A percentile compares a stretch with the other conserved stretches of the same genome.
These are phyloP conservation scores for Carpatolechia fugitivella DNA, from an alignment of 2,888 invertebrate species.

Conservation along the genomic window DNA sequence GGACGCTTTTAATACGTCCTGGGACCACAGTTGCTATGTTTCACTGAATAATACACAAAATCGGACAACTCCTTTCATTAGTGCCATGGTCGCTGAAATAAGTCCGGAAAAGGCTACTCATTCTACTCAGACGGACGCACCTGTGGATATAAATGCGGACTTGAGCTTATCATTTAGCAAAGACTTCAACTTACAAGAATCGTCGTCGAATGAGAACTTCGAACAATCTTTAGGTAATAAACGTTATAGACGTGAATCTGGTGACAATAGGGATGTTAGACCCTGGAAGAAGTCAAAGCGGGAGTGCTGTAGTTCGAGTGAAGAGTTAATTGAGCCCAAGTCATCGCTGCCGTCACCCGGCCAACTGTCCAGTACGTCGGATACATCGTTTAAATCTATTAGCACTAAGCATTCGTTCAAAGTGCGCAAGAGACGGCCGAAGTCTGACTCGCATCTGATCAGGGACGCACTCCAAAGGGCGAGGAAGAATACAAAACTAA, in stretches of 20 bases:
- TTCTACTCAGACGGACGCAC: slow-evolving; percentile 57
- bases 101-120: slow-evolving; percentile 39
- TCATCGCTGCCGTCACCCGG: slow-evolving; percentile 32
- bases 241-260: slow-evolving; percentile 52
- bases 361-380: slow-evolving; percentile 54
- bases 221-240: slow-evolving; percentile 46
- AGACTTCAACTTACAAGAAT: slow-evolving; percentile 46
- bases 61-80: slow-evolving; percentile 55
- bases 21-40: slow-evolving; percentile 49
- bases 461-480: slow-evolving; percentile 56
- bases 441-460: slow-evolving; percentile 60
- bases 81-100: slow-evolving; percentile 50
- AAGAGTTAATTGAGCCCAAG: slow-evolving; percentile 45
- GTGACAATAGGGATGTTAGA: slow-evolving; percentile 42
- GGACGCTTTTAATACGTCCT: slow-evolving; percentile 51
- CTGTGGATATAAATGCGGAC: slow-evolving; percentile 30
- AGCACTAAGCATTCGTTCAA: slow-evolving; percentile 60
- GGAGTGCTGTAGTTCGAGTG: slow-evolving; percentile 47
- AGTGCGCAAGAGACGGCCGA: slow-evolving; percentile 57
- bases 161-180: slow-evolving; percentile 54
- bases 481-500: slow-evolving; percentile 40
- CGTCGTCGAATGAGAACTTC: slow-evolving; percentile 45
- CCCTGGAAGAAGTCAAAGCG: slow-evolving; percentile 61
- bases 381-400: slow-evolving; percentile 64
- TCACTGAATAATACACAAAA: slow-evolving; percentile 41